Evolutionary conservation across 2,797 vertebrate species (phyloP).

Genomic region (Bradypodion ventrale): DNA sequence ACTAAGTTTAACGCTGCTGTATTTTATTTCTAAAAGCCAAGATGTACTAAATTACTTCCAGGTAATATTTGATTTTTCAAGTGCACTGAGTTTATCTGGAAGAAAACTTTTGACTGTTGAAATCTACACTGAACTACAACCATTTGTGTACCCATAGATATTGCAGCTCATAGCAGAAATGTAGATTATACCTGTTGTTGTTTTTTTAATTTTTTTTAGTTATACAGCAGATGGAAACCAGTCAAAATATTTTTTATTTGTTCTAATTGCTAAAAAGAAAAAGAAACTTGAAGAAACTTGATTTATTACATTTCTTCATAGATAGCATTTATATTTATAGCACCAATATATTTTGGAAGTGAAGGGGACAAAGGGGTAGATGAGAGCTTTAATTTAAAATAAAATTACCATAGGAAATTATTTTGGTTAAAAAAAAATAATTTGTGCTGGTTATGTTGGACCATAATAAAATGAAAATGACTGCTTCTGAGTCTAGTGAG

Average conservation of each 20-base stretch:
- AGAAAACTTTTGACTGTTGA: slow-evolving; percentile 73
- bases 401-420: slow-evolving; percentile 78
- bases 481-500: slow-evolving; percentile 74
- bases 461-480: slow-evolving; percentile 77
- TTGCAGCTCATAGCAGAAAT: slow-evolving; percentile 59
- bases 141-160: slow-evolving; percentile 59
- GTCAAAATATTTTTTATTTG: slow-evolving; percentile 58
- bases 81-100: slow-evolving; percentile 85
- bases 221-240: slow-evolving; percentile 60
- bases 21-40: slow-evolving; percentile 78
- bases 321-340: slow-evolving; percentile 80
- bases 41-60: slow-evolving; percentile 86
- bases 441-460: slow-evolving; percentile 84
- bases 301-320: slow-evolving; percentile 74
- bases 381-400: slow-evolving; percentile 83
- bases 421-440: slow-evolving; percentile 81
- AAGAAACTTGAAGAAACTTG: slow-evolving; percentile 75
- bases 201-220: slow-evolving; percentile 15
- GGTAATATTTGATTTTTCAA: slow-evolving; percentile 82
- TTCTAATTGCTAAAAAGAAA: slow-evolving; percentile 71
- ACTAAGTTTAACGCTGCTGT: slow-evolving; percentile 83
- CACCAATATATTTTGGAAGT: slow-evolving; percentile 75
- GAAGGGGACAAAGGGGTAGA: slow-evolving; percentile 65
- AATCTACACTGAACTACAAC: slow-evolving; percentile 69
- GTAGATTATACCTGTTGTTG: slow-evolving; percentile 11